Conservation (phyloP, 2,797 vertebrate genomes). For the Tenualosa thibaudeaui region DNA sequence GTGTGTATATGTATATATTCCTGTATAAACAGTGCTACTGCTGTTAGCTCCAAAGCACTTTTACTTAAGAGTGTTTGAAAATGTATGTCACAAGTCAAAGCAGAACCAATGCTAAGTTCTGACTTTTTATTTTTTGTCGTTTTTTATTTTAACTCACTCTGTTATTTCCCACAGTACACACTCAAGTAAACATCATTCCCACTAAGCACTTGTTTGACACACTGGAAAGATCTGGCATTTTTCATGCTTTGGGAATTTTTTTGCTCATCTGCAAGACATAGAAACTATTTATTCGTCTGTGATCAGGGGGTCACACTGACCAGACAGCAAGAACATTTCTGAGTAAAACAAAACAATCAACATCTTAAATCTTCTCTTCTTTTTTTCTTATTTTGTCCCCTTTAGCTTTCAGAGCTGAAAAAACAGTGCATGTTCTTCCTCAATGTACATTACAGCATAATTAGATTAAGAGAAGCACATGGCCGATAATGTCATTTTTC, state of each 20-base stretch:
- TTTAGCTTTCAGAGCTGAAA: background rate
- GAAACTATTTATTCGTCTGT: background rate
- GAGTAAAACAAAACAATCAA: constrained; percentile 3
- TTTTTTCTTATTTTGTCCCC: background rate
- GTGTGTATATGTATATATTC: background rate
- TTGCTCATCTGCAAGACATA: background rate
- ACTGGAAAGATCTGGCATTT: background rate
- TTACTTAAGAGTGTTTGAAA: background rate
- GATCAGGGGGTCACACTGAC: background rate
- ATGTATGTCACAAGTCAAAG: background rate
- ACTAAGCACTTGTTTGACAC: background rate
- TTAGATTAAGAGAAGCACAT: background rate
- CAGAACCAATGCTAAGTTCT: background rate
- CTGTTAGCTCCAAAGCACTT: background rate
- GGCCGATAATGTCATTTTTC: background rate
- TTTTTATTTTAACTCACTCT: background rate
- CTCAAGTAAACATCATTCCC: background rate
- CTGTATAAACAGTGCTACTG: background rate
- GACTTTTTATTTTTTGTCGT: background rate
- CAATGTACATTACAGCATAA: background rate
- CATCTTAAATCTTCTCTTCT: background rate
- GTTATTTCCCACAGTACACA: background rate
- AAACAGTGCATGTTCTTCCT: background rate
- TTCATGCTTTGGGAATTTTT: background rate
- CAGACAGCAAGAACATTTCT: background rate